These are phyloP conservation scores for Limnephilus marmoratus DNA, from an alignment of 2,888 invertebrate species.

Conservation along the genomic window DNA sequence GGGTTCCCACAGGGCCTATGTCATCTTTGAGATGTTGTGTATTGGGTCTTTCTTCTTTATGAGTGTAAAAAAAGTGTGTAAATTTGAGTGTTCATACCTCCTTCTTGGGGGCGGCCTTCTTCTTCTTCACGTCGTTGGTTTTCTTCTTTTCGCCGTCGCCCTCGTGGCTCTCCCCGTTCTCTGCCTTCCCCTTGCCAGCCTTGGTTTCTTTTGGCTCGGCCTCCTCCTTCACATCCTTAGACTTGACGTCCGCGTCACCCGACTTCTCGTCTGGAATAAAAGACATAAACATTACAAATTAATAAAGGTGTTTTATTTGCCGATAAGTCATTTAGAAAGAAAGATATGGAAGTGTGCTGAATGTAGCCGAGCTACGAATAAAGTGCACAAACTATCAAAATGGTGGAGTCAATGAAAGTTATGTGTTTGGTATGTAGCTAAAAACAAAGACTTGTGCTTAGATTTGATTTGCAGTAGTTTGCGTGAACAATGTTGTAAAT, in stretches of 20 bases:
- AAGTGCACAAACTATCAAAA: too few relatives aligned
- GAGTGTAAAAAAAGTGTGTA: too few relatives aligned
- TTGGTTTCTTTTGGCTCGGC: conserved; percentile 72
- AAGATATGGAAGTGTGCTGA: neutral
- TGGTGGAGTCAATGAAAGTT: too few relatives aligned
- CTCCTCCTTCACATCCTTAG: conserved; percentile 71
- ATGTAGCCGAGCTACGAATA: too few relatives aligned
- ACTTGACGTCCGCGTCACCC: conserved; percentile 50
- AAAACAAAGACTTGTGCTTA: too few relatives aligned
- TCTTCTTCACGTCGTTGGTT: conserved; percentile 61
- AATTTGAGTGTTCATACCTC: conserved; percentile 43
- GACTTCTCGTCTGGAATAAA: conserved; percentile 48
- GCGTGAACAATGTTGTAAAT: too few relatives aligned
- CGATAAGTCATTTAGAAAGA: neutral
- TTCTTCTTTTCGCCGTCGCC: conserved; percentile 69
- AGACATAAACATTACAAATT: neutral
- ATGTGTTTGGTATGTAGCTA: too few relatives aligned
- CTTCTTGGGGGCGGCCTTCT: conserved; percentile 61
- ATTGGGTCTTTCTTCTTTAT: too few relatives aligned
- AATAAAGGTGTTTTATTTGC: neutral
- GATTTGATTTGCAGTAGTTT: too few relatives aligned
- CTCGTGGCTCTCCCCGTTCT: conserved; percentile 76
- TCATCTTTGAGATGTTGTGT: too few relatives aligned
- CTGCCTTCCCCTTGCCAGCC: conserved; percentile 71
- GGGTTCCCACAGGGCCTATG: too few relatives aligned